These are phyloP conservation scores for Agrypnia vestita DNA, from an alignment of 1,140 invertebrate genomes.

Conservation along the genomic window DNA sequence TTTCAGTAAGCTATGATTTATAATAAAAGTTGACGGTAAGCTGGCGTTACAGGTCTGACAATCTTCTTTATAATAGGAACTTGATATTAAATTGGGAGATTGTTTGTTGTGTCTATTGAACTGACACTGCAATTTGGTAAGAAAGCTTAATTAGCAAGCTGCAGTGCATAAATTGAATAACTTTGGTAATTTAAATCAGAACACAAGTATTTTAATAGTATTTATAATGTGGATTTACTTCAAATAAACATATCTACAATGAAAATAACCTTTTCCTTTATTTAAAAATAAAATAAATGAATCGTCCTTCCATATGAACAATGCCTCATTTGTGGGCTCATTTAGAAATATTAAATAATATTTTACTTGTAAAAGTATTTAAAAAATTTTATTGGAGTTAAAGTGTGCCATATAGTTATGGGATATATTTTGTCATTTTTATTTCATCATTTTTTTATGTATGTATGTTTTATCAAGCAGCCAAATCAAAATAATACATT, in stretches of 20 bases:
- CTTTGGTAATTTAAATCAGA: slow-evolving; percentile 5
- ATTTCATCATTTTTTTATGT: slow-evolving; percentile 23
- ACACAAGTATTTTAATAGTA: slow-evolving; percentile 25
- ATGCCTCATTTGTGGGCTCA: background rate
- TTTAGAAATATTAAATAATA: background rate
- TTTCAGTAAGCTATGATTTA: no score
- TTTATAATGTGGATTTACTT: slow-evolving; percentile 22
- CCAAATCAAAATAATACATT: slow-evolving; percentile 32
- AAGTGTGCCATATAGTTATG: slow-evolving; percentile 5
- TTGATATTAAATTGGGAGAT: no score
- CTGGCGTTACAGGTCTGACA: no score
- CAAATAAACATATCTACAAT: slow-evolving; percentile 29
- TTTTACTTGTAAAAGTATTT: no score
- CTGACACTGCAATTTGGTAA: background rate
- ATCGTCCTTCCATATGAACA: slow-evolving; percentile 9
- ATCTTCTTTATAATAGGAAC: no score
- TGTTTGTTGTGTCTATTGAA: no score
- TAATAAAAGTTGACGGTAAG: no score
- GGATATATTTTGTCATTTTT: background rate
- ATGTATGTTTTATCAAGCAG: slow-evolving; percentile 47
- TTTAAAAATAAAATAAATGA: background rate
- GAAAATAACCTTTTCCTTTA: slow-evolving; percentile 6
- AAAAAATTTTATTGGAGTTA: background rate
- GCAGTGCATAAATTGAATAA: slow-evolving; percentile 18
- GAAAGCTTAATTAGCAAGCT: slow-evolving; percentile 14